Evolutionary conservation across 2,113 vertebrate genomes (phyloP).

Genomic region (Cavia porcellus): DNA sequence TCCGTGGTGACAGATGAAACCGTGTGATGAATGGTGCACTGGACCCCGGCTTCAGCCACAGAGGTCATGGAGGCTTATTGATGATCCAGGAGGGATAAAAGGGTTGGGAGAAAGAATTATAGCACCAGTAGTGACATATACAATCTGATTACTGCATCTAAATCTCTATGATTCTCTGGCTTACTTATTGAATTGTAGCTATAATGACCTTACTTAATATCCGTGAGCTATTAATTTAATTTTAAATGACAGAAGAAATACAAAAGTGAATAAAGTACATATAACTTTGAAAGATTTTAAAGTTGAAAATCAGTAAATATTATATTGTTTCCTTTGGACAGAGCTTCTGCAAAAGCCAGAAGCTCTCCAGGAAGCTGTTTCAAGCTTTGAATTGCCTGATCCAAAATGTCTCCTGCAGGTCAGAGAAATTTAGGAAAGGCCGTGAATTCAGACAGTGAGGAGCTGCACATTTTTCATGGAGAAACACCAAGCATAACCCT

Average conservation of each 20-base stretch:
- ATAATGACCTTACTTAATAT: constrained; percentile 29
- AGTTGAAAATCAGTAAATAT: background rate
- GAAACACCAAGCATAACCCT: background rate
- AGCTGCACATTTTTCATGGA: background rate
- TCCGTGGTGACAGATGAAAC: constrained; percentile 23
- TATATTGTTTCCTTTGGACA: constrained; percentile 29
- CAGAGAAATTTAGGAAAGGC: background rate
- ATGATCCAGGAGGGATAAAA: constrained; percentile 47
- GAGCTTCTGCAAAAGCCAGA: background rate
- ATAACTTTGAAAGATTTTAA: background rate
- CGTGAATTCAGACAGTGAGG: background rate
- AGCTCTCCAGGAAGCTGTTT: background rate
- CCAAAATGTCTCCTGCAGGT: background rate
- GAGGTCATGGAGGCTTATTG: constrained; percentile 58
- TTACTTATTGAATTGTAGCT: constrained; percentile 35
- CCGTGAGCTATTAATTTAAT: constrained; percentile 39
- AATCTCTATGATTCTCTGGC: background rate
- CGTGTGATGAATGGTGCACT: constrained; percentile 13
- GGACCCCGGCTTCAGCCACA: background rate
- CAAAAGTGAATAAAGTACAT: background rate
- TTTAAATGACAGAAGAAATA: constrained; percentile 33
- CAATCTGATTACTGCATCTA: constrained; percentile 34
- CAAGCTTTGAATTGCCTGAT: background rate
- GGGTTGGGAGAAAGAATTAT: constrained; percentile 16
- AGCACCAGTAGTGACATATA: background rate